phyloP scores from a whole-genome alignment of 2,113 vertebrate genomes.

The Thunnus maccoyii region DNA sequence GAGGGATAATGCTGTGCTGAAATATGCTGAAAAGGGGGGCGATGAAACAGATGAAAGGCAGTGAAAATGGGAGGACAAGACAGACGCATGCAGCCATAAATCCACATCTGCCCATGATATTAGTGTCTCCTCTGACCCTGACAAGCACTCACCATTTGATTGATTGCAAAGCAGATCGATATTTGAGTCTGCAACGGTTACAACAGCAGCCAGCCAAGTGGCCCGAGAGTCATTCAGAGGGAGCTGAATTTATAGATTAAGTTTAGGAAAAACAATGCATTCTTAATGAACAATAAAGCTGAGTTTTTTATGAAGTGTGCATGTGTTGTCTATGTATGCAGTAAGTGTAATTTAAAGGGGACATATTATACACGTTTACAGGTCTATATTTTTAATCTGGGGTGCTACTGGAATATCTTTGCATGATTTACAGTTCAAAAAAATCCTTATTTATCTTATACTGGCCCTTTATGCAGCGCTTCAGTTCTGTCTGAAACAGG shows the following conservation, averaged over 20 bases:
- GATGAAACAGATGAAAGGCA: slow-evolving; percentile 28
- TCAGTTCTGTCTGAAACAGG: too few species aligned
- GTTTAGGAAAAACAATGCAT: not conserved
- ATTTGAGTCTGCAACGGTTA: slow-evolving; percentile 36
- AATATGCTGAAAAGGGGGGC: slow-evolving; percentile 1
- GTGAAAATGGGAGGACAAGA: slow-evolving; percentile 35
- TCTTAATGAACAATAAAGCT: not conserved
- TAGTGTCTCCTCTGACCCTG: slow-evolving; percentile 64
- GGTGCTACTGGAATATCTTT: too few species aligned
- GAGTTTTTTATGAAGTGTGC: too few species aligned
- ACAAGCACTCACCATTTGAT: slow-evolving; percentile 51
- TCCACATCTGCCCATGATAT: slow-evolving; percentile 56
- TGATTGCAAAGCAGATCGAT: slow-evolving; percentile 66
- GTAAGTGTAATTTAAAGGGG: too few species aligned
- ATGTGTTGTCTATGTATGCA: too few species aligned
- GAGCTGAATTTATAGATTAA: slow-evolving; percentile 9
- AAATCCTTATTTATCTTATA: too few species aligned
- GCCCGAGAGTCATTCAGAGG: not conserved
- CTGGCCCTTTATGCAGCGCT: too few species aligned
- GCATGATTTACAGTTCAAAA: too few species aligned
- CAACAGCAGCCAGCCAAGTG: slow-evolving; percentile 33
- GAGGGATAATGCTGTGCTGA: not conserved
- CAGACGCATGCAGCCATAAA: slow-evolving; percentile 52
- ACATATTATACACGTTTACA: too few species aligned
- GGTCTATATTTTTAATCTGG: too few species aligned